A percentile compares a stretch with the other conserved stretches of the same genome.
Conservation (phyloP, 2,113 vertebrate genomes). For the Cardinalis cardinalis region DNA sequence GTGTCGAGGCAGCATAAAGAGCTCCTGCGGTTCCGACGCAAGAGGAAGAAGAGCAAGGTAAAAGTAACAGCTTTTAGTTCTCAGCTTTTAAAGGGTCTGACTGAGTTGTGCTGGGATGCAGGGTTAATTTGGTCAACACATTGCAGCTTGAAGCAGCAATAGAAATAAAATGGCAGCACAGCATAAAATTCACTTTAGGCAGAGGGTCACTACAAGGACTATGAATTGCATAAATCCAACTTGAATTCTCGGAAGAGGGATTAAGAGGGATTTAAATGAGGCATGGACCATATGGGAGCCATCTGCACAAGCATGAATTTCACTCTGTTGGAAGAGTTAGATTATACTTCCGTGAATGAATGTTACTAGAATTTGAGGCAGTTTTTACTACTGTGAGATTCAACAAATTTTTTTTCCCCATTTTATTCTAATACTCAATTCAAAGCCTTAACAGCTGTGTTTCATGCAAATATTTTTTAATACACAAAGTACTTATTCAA, state of each 20-base stretch:
- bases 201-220: constrained; percentile 28
- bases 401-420: background rate
- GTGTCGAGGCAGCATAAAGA: constrained; percentile 97
- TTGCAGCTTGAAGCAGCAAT: background rate
- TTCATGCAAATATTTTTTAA: background rate
- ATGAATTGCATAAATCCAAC: constrained; percentile 10
- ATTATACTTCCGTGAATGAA: background rate
- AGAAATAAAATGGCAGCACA: background rate
- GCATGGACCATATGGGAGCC: background rate
- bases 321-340: background rate
- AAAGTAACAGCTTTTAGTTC: background rate
- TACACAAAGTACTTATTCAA: background rate
- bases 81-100: background rate
- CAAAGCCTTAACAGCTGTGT: background rate
- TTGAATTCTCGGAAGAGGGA: background rate
- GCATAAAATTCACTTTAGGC: background rate
- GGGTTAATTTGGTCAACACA: background rate
- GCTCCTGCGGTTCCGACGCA: constrained; percentile 84
- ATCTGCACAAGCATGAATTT: constrained; percentile 31
- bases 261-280: constrained; percentile 44
- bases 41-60: constrained; percentile 91
- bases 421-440: background rate
- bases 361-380: background rate
- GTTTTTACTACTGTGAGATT: background rate
- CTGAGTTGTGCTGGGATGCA: background rate